Percentiles rank a stretch among this genome's conserved stretches.
Evolutionary conservation across 2,113 vertebrate species (phyloP).

Genomic region (Gorsachius goisagi): DNA sequence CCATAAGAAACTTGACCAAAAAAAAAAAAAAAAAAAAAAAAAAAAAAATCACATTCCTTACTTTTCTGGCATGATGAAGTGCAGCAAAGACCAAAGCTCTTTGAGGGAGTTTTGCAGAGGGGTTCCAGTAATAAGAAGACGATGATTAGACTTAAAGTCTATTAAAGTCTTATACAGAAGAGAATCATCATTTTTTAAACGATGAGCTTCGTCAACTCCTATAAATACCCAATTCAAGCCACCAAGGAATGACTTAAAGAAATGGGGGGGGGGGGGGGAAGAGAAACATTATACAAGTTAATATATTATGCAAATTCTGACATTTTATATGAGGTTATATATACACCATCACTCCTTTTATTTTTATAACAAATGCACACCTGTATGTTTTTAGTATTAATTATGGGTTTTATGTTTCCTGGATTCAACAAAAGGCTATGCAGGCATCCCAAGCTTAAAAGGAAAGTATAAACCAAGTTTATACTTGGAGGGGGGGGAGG

Average conservation of each 20-base stretch:
- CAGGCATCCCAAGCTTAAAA: neutral
- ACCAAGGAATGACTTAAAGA: constrained; percentile 89
- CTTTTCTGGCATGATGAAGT: constrained; percentile 99
- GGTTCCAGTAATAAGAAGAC: constrained; percentile 97
- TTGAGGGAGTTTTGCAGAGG: constrained; percentile 98
- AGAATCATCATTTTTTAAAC: constrained; percentile 97
- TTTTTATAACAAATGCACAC: neutral
- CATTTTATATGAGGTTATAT: neutral
- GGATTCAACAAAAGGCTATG: neutral
- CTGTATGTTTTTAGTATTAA: neutral
- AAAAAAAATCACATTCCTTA: constrained; percentile 71
- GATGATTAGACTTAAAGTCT: constrained; percentile 96
- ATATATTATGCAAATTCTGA: neutral
- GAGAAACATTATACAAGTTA: neutral
- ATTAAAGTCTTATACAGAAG: constrained; percentile 98
- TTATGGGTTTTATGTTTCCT: neutral
- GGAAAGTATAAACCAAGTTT: neutral
- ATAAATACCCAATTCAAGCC: constrained; percentile 94
- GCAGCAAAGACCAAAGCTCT: constrained; percentile 96
- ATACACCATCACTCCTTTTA: neutral
- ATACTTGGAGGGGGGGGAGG: neutral
- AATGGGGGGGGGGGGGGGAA: neutral
- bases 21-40: neutral
- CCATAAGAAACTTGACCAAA: neutral
- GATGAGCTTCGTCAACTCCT: constrained; percentile 97